A percentile compares a stretch with the other conserved stretches of the same genome.
These are phyloP conservation scores for Polydrusus tereticollis DNA, from an alignment of 2,888 invertebrate genomes.

Conservation along the genomic window DNA sequence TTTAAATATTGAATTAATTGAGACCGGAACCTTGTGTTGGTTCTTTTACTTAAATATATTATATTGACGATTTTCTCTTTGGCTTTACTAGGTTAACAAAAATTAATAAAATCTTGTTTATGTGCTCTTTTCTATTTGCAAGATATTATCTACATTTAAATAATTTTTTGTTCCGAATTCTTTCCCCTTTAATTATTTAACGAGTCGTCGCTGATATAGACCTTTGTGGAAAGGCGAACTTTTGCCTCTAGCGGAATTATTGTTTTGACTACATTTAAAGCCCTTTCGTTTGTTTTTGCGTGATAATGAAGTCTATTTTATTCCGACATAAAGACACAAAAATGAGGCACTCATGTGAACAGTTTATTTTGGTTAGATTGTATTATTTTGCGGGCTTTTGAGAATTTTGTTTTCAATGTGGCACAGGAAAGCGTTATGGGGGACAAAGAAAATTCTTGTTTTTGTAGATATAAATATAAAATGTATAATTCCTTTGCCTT, in stretches of 20 bases:
- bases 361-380: slow-evolving; percentile 1
- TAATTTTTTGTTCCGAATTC: no score
- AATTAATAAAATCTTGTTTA: no score
- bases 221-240: slow-evolving; percentile 2
- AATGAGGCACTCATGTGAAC: slow-evolving; percentile 6
- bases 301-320: slow-evolving; percentile 17
- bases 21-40: no score
- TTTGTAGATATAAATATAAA: no score
- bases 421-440: neutral
- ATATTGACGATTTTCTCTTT: no score
- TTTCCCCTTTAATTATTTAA: neutral
- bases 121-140: no score
- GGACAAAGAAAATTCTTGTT: neutral
- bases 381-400: neutral
- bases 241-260: neutral
- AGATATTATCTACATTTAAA: no score
- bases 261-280: slow-evolving; percentile 35
- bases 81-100: no score
- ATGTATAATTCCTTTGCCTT: no score
- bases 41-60: no score
- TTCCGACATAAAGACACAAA: neutral
- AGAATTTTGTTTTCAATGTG: neutral
- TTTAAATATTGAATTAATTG: no score
- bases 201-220: slow-evolving; percentile 4
- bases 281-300: slow-evolving; percentile 4